A percentile compares a stretch with the other conserved stretches of the same genome.
Evolutionary conservation across 2,113 vertebrate genomes (phyloP).

Genomic region (Grammomys dolichurus): DNA sequence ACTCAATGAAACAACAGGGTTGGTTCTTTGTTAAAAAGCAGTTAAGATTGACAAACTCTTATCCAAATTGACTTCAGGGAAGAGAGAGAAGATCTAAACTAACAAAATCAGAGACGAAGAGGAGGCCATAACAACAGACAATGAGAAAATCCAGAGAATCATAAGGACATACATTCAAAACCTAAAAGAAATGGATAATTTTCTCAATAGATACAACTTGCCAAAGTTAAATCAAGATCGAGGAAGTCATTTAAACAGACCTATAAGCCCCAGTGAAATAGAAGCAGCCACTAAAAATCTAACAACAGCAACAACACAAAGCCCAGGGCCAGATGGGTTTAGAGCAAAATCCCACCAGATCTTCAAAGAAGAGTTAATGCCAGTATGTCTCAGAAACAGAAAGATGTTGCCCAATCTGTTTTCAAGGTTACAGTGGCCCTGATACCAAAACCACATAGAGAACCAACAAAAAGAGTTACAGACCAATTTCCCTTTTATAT

Average conservation of each 20-base stretch:
- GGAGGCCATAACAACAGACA: neutral
- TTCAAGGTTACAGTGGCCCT: neutral
- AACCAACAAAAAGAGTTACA: neutral
- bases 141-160: neutral
- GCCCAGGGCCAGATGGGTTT: no score
- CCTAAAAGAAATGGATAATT: neutral
- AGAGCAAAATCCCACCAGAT: no score
- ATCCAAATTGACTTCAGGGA: neutral
- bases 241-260: neutral
- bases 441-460: neutral
- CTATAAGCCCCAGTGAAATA: neutral
- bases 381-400: neutral
- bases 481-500: neutral
- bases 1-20: neutral
- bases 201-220: neutral
- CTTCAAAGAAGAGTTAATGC: neutral
- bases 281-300: neutral
- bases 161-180: neutral
- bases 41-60: neutral
- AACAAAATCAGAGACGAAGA: neutral
- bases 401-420: neutral
- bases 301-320: neutral
- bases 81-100: neutral
- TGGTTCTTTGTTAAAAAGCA: neutral
- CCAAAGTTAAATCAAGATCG: neutral